Evolutionary conservation across 2,113 vertebrate species (phyloP).

Genomic region (Hepsetus odoe): DNA sequence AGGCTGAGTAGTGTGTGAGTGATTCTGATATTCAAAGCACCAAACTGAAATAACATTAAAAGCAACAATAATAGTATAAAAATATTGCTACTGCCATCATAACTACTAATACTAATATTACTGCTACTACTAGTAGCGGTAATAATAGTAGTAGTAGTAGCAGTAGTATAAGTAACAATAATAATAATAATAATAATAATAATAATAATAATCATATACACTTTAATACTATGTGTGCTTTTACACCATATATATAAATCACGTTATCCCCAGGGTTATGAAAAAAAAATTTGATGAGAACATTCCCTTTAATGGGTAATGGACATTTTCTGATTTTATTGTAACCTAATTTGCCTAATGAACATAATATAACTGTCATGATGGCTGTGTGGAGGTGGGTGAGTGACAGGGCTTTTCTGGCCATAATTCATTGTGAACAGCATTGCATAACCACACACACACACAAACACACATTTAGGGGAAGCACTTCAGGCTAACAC

Average conservation of each 20-base stretch:
- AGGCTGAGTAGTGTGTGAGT: background rate
- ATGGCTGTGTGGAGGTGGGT: background rate
- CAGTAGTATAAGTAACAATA: too few relatives aligned
- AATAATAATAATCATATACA: too few relatives aligned
- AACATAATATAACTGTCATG: constrained; percentile 28
- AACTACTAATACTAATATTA: too few relatives aligned
- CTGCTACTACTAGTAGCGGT: too few relatives aligned
- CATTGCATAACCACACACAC: constrained; percentile 34
- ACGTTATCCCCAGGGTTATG: background rate
- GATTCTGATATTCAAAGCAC: background rate
- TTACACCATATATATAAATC: too few relatives aligned
- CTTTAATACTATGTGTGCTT: too few relatives aligned
- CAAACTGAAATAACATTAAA: background rate
- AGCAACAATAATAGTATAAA: too few relatives aligned
- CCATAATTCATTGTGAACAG: constrained; percentile 38
- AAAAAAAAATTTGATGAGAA: constrained; percentile 11
- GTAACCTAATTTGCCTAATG: constrained; percentile 47
- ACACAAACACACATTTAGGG: constrained; percentile 1
- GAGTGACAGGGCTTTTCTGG: constrained; percentile 15
- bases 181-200: too few relatives aligned
- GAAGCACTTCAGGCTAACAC: constrained; percentile 6
- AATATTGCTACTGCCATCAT: too few relatives aligned
- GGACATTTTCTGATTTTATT: constrained; percentile 31
- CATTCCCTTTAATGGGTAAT: background rate
- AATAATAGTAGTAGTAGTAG: too few relatives aligned